Base-by-base conservation (phyloP, 2,888 invertebrate genomes). In the Parnassius glacialis region DNA sequence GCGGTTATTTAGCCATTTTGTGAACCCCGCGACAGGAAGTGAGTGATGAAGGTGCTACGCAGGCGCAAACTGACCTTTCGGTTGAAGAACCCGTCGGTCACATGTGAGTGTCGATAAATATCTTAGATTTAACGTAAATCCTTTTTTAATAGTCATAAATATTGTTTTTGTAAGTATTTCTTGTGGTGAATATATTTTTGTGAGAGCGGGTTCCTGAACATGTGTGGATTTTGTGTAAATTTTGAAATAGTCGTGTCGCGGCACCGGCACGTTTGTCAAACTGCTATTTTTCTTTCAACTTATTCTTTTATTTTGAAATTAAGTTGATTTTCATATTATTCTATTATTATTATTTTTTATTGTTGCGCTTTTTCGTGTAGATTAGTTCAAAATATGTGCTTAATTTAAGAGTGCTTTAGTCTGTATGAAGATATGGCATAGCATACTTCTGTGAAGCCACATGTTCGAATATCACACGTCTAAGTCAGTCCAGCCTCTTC, bases 61-160 rank as follows among this genome's bases (percentile, higher is more conserved):
- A 94, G 93, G 94, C 94, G 93, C 93, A 91, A 87, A 90, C 89
- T 92, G 92, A 93, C 94, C 94, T 95, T 95, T 95, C 95, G 94
- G 94, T 95, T 94, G 94, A 94, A 95, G 95, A 95, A 94, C 95
- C 95, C 95, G 95, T 95, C 95, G 95, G 95, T 95, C 95, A 96
- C 96, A 96, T 95, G 96, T 96, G 95, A 96, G 96, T 96, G 94
- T 93, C 90, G 91, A 91, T 92, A 90, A 91, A 91, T 91, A 92
- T 90, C 85, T 83, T 85, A 85, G 80, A 92, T 91, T 92, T 90
- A 88, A 79, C 78, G 90, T 84, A 85, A 84, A 84, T 84, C 81
- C 83, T 73, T 80, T 83, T 79, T 80, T 79, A 83, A 84, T 85
- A 83, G 79, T 85, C 79, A 73, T 81, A 78, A 77, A 81, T 81